Base-by-base conservation (phyloP, 2,888 invertebrate species). In the Stramonita haemastoma region DNA sequence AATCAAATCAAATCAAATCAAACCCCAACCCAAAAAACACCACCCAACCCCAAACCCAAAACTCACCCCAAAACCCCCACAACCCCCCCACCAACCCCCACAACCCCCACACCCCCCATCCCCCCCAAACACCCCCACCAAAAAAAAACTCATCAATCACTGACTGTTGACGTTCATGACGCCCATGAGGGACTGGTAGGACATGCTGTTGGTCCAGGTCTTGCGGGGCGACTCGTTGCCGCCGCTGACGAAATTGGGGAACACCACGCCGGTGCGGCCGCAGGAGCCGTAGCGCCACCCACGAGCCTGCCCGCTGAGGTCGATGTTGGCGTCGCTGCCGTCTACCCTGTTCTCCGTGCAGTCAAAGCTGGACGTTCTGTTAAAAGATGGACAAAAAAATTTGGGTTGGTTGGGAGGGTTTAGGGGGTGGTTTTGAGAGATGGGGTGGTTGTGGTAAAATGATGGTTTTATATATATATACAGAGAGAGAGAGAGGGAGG, bases 101-200 rank as follows among this genome's bases (percentile, higher is more conserved):
- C 4, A 46, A 46, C 46, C 46, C 46, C 2, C n/a, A n/a, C n/a
- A n/a, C n/a, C n/a, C n/a, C n/a, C n/a, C 70, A 22, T 26, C 26
- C 70, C 26, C 19, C 26, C 70, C 26, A 19, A 26, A n/a, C n/a
- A n/a, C n/a, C n/a, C n/a, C n/a, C n/a, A n/a, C n/a, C n/a, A n/a
- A 57, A 57, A 57, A 57, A 57, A 57, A 57, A 57, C n/a, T n/a
- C n/a, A n/a, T n/a, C n/a, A n/a, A 22, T 26, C 73, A 90, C 92
- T 91, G 86, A 94, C 94, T 92, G 57, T 81, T 86, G 0, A 94
- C n/a, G 2, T 6, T 73, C 89, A 92, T 93, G 57, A 91, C 22
- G 13, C 95, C 95, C 34, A 88, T 87, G 17, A 95, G 93, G 1
- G 95, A 89, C 46, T 93, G 91, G 90, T 95, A 95, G 5, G 93